Conservation (phyloP, 2,113 vertebrate species). For the Pollachius pollachius region DNA sequence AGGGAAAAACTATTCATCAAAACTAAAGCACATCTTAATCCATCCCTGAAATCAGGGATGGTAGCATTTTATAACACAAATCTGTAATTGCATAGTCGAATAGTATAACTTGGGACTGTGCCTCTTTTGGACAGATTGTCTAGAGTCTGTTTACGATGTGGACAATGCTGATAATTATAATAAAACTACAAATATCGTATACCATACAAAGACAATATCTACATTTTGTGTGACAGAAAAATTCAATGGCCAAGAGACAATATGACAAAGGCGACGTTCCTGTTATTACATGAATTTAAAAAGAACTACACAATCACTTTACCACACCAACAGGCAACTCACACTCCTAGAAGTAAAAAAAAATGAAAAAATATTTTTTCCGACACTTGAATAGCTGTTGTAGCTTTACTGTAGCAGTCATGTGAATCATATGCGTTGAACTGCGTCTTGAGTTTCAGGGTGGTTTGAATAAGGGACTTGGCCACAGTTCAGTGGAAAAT, state of each 20-base stretch:
- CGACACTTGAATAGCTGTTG: neutral
- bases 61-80: no score
- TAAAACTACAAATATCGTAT: neutral
- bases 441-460: neutral
- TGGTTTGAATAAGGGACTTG: neutral
- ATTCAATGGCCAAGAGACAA: constrained; percentile 2
- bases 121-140: no score
- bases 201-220: constrained; percentile 27
- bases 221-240: constrained; percentile 18
- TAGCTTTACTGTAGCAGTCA: constrained; percentile 4
- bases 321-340: no score
- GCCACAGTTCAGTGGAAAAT: neutral
- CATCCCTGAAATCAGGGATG: no score
- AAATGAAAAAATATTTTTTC: neutral
- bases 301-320: neutral
- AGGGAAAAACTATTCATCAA: no score
- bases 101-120: no score
- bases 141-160: constrained; percentile 4
- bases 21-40: no score
- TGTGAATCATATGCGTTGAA: constrained; percentile 12
- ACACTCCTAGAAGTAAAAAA: neutral
- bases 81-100: no score
- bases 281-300: neutral
- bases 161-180: constrained; percentile 34
- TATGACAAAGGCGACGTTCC: constrained; percentile 20